A percentile compares a stretch with the other conserved stretches of the same genome.
Evolutionary conservation across 2,113 vertebrate genomes (phyloP).

Genomic region (Gila orcuttii): DNA sequence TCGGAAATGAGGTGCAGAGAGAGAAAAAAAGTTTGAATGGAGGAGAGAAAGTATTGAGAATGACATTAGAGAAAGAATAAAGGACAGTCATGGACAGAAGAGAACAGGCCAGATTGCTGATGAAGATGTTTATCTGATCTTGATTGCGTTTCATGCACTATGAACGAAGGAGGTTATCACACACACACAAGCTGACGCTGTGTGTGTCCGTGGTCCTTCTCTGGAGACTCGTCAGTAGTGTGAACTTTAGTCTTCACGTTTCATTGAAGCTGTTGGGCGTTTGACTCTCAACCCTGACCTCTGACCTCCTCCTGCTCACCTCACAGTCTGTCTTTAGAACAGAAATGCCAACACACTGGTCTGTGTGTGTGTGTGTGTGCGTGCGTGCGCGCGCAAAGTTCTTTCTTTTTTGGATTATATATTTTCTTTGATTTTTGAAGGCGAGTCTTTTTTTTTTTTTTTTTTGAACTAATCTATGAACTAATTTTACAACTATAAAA

Average conservation of each 20-base stretch:
- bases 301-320: neutral
- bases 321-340: slow-evolving; percentile 9
- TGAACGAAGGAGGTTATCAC: neutral
- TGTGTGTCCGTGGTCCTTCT: slow-evolving; percentile 31
- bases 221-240: neutral
- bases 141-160: neutral
- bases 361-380: neutral
- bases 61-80: neutral
- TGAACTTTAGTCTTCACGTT: slow-evolving; percentile 21
- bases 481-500: neutral
- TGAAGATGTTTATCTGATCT: neutral
- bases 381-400: neutral
- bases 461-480: neutral
- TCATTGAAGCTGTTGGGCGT: neutral
- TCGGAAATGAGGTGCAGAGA: neutral
- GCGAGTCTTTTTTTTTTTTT: neutral
- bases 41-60: slow-evolving; percentile 12
- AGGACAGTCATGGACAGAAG: slow-evolving; percentile 32
- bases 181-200: neutral
- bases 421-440: neutral
- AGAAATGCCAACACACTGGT: neutral
- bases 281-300: slow-evolving; percentile 25
- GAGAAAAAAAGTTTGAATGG: neutral
- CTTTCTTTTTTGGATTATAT: neutral
- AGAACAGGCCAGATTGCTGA: neutral